Evolutionary conservation across 2,113 vertebrate species (phyloP), one percentile per base, ranked within the genome.

Genomic region (Pangasianodon gigas): DNA sequence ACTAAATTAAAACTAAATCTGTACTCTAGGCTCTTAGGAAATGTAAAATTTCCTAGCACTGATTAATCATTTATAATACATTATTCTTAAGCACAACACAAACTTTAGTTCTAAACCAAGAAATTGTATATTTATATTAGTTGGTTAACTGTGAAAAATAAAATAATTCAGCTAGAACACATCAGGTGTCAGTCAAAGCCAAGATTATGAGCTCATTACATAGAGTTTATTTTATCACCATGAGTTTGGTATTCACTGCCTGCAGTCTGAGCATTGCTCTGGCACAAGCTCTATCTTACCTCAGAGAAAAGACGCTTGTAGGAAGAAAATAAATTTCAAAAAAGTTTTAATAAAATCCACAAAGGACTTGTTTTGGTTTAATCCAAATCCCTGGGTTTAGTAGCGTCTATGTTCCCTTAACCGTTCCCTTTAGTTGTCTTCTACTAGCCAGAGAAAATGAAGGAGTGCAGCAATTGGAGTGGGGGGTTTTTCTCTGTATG

Each of bases 391-490:
- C 89, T 89, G 85, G 71, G 94, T 82, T 77, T 87, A 81, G 52
- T 56, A 87, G 85, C 84, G 93, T 80, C 90, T 16, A 83, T 86
- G 83, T 90, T 92, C 82, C 87, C 79, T 52, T 92, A 90, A 80
- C 44, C 85, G 85, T 90, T 93, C 84, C 92, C 86, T 90, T 87
- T 91, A 87, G 88, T 86, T 90, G 92, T 93, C 93, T 88, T 94
- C 91, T 93, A 90, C 46, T 91, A 89, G 92, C 90, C 81, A 69
- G 92, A 93, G 91, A 93, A 93, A 95, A 92, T 96, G 95, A 94
- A 94, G 95, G 94, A 90, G 92, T 92, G 92, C 91, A 94, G 92
- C 85, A 87, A 90, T 90, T 88, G 92, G 88, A 92, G 85, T 88
- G 90, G 77, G 93, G 91, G 91, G 85, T 90, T 87, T 29, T 75